These are phyloP conservation scores for Setophaga petechia DNA, from an alignment of 2,113 vertebrate genomes.

Conservation along the genomic window DNA sequence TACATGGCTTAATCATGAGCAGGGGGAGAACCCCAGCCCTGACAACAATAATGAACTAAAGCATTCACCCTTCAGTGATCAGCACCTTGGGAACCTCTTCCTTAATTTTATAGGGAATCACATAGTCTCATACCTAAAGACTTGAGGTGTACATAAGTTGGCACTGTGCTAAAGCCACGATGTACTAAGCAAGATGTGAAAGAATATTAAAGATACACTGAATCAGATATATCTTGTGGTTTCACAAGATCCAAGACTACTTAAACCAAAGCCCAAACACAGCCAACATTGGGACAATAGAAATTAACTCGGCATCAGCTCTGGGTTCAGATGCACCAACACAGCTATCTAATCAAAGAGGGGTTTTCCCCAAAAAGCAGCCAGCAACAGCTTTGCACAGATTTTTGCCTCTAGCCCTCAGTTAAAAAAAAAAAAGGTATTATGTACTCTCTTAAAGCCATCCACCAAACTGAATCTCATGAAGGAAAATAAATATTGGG, in stretches of 20 bases:
- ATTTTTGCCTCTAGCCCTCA: not conserved
- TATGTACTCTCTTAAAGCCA: accelerated
- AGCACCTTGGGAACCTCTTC: not conserved
- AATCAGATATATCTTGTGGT: not conserved
- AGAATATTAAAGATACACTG: not conserved
- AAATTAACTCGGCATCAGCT: not conserved
- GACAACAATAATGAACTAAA: accelerated
- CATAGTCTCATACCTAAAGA: not conserved
- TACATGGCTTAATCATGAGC: accelerated
- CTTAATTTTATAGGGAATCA: not conserved
- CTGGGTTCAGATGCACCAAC: not conserved
- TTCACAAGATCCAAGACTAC: not conserved
- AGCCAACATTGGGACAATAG: accelerated
- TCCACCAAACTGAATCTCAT: accelerated
- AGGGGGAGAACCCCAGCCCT: not conserved
- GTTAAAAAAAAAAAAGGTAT: not conserved
- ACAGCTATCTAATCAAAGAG: accelerated
- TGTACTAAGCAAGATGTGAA: accelerated
- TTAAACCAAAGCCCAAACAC: not conserved
- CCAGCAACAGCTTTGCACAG: not conserved
- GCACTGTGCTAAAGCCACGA: not conserved
- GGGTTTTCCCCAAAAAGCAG: not conserved
- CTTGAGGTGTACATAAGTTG: not conserved
- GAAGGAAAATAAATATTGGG: not conserved
- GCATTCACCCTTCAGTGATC: not conserved